Evolutionary conservation across 2,888 invertebrate species (phyloP).

Genomic region (Sphaerophoria rueppellii): DNA sequence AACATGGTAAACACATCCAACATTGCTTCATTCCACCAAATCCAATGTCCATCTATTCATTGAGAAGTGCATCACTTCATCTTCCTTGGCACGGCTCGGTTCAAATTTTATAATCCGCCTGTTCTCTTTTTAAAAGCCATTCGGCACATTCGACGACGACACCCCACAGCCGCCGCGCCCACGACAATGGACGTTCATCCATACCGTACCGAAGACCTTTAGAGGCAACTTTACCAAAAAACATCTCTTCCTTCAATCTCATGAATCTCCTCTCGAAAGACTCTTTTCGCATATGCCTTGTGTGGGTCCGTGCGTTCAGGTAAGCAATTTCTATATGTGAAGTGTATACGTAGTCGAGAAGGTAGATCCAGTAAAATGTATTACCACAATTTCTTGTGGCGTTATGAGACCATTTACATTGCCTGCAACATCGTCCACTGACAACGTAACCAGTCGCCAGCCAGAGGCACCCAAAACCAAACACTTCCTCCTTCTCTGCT

Average conservation of each 20-base stretch:
- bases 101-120: conserved; percentile 71
- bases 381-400: conserved; percentile 71
- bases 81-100: conserved; percentile 41
- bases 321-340: conserved; percentile 10
- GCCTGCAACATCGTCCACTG: conserved; percentile 64
- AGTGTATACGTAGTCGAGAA: conserved; percentile 3
- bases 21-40: neutral
- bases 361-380: conserved; percentile 63
- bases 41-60: conserved; percentile 55
- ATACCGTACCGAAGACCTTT: conserved; percentile 39
- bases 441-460: conserved; percentile 55
- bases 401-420: conserved; percentile 73
- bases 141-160: conserved; percentile 53
- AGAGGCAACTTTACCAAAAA: conserved; percentile 51
- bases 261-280: conserved; percentile 60
- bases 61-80: conserved; percentile 64
- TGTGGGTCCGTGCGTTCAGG: conserved; percentile 16
- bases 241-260: conserved; percentile 61
- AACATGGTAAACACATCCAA: too few relatives aligned
- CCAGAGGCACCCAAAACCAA: conserved; percentile 36
- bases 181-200: conserved; percentile 5
- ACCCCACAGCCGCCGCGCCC: conserved; percentile 27
- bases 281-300: conserved; percentile 8
- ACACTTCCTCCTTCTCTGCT: neutral
- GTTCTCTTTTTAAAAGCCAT: conserved; percentile 59